A percentile compares a stretch with the other conserved stretches of the same genome.
Evolutionary conservation across 1,140 invertebrate species (phyloP).

Genomic region (Paracyclopina nana): DNA sequence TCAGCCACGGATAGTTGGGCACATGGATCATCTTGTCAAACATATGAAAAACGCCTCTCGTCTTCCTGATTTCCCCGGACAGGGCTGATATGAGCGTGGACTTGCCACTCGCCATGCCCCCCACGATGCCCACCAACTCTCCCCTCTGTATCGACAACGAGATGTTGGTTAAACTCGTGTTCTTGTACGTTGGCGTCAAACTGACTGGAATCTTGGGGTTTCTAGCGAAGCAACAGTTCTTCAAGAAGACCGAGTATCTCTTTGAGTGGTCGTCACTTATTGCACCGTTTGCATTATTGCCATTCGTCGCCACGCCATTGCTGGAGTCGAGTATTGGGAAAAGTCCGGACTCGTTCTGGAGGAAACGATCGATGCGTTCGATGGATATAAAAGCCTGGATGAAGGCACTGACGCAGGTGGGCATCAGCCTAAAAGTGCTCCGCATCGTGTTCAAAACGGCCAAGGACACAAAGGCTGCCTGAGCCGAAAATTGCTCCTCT

Average conservation of each 20-base stretch:
- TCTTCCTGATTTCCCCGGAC: conserved; percentile 33
- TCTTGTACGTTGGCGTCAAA: conserved; percentile 21
- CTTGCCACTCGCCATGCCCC: conserved; percentile 37
- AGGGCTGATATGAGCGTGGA: conserved; percentile 35
- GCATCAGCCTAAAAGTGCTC: conserved; percentile 48
- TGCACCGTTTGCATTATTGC: not conserved
- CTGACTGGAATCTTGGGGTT: too few species aligned
- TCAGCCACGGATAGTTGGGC: conserved; percentile 30
- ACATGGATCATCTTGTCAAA: conserved; percentile 26
- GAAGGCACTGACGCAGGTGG: conserved; percentile 22
- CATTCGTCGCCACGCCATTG: not conserved
- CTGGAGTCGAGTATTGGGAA: not conserved
- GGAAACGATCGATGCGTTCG: conserved; percentile 1
- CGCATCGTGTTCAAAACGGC: conserved; percentile 93
- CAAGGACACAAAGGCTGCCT: conserved; percentile 76
- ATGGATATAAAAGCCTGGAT: conserved; percentile 6
- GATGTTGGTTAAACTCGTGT: conserved; percentile 27
- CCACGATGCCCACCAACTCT: conserved; percentile 34
- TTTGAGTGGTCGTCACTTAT: not conserved
- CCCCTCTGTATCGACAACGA: conserved; percentile 24
- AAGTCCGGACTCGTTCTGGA: not conserved
- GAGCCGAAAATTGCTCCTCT: conserved; percentile 31
- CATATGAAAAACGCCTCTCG: not conserved
- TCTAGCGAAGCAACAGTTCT: not conserved
- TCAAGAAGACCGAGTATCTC: not conserved